Evolutionary conservation across 2,113 vertebrate species (phyloP).

Genomic region (Phalacrocorax brasilianus): DNA sequence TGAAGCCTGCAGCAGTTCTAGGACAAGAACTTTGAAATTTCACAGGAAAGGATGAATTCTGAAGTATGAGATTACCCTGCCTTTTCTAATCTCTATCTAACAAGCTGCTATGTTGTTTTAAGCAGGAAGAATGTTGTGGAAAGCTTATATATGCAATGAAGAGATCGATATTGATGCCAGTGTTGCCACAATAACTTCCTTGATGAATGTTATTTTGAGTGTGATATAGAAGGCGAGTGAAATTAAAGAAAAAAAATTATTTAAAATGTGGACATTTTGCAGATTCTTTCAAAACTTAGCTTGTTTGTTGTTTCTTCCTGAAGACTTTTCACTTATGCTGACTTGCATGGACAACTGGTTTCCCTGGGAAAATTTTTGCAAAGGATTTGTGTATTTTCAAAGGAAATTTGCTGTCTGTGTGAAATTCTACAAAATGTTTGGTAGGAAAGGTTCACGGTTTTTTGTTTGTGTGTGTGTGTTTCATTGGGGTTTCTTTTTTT

Average conservation of each 20-base stretch:
- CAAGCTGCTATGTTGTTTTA: neutral
- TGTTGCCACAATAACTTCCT: neutral
- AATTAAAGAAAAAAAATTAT: neutral
- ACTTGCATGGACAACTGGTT: neutral
- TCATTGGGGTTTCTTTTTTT: neutral
- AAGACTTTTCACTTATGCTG: neutral
- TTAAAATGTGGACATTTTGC: neutral
- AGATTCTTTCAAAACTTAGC: neutral
- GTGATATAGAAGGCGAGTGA: neutral
- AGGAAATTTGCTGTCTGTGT: neutral
- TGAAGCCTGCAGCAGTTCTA: neutral
- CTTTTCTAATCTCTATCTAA: neutral
- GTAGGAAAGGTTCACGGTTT: neutral
- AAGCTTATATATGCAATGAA: neutral
- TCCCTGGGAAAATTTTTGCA: neutral
- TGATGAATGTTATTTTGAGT: neutral
- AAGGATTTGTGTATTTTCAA: neutral
- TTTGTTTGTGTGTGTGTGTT: neutral
- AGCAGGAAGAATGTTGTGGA: neutral
- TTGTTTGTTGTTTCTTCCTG: neutral
- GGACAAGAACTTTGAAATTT: neutral
- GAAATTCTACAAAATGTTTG: neutral
- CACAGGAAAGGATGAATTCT: neutral
- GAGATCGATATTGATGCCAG: neutral
- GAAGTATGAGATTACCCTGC: neutral